Base-by-base conservation (phyloP, 2,797 vertebrate genomes). In the Rhynchotus rufescens region DNA sequence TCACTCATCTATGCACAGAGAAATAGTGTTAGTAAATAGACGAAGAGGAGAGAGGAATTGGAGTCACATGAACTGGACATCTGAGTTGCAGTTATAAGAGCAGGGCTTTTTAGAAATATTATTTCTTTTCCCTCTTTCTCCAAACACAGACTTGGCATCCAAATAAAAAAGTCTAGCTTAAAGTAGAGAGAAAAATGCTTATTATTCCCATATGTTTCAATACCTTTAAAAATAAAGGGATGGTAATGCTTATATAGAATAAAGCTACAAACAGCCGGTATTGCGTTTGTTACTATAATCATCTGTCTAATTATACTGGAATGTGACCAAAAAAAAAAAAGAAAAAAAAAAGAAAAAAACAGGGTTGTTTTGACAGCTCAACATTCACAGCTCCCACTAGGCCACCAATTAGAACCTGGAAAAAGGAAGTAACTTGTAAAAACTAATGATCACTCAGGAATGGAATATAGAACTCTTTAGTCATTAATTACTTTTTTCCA, bases 301-400 rank as follows among this genome's bases (percentile, higher is more conserved):
- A 98, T 97, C 93, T 90, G 95, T 96, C 98, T 98, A 98, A 98
- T 98, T 99, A 98, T 96, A 96, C 92, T 94, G 98, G 98, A 98
- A 98, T 98, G 97, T 96, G 96, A 94, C 78, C 36, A 36, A 36
- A 36, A 76, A 96, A 95, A 90, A 88, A 84, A 45, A 16, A 54
- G 19, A 88, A 68, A 30, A 94, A 94, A 73, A 88, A 71, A 26
- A 3, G n/a, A 68, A 30, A 94, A 94, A 73, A 88, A 71, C 26
- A 3, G n/a, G 88, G 60, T 89, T 98, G 95, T 97, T 98, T 97
- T 98, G 98, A 98, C 97, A 98, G 97, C 95, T 98, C 96, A 97
- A 83, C 30, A 30, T 71, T 95, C 84, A 88, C 74, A 56, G 81
- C 78, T 97, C 87, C 81, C 94, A 95, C 95, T 30, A 96, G 94